Conservation (phyloP, 2,113 vertebrate species). For the Rhegmatorhina hoffmannsi region DNA sequence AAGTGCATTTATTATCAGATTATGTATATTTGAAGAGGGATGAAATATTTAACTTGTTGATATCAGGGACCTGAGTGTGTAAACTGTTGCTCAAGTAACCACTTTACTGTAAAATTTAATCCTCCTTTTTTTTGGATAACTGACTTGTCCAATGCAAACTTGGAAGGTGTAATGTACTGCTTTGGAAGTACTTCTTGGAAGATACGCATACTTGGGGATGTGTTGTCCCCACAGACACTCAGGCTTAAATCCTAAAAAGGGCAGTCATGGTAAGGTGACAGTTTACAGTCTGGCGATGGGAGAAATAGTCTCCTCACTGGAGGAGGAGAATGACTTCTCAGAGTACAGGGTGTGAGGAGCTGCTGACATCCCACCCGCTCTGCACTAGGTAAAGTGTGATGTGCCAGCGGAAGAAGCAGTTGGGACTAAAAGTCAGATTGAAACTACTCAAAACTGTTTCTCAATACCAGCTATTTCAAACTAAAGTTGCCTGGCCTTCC, state of each 20-base stretch:
- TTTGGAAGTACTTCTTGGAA: not conserved
- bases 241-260: not conserved
- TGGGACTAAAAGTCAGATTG: not conserved
- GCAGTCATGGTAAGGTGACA: not conserved
- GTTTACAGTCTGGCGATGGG: not conserved
- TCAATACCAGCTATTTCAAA: not conserved
- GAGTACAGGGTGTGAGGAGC: not conserved
- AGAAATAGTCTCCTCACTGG: not conserved
- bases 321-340: not conserved
- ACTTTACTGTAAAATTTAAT: not conserved
- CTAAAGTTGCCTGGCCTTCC: not conserved
- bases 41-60: not conserved
- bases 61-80: not conserved
- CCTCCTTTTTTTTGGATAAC: not conserved
- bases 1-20: not conserved
- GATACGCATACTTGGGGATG: fast-evolving
- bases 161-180: not conserved
- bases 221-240: fast-evolving
- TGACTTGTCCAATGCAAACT: fast-evolving
- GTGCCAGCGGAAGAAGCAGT: not conserved
- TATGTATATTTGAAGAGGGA: not conserved
- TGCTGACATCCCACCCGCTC: not conserved
- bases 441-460: not conserved
- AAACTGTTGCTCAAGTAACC: not conserved
- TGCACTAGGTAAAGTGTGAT: not conserved